Conservation (phyloP, 53 echinoderm and acorn worm species). For the Arbacia lixula region DNA sequence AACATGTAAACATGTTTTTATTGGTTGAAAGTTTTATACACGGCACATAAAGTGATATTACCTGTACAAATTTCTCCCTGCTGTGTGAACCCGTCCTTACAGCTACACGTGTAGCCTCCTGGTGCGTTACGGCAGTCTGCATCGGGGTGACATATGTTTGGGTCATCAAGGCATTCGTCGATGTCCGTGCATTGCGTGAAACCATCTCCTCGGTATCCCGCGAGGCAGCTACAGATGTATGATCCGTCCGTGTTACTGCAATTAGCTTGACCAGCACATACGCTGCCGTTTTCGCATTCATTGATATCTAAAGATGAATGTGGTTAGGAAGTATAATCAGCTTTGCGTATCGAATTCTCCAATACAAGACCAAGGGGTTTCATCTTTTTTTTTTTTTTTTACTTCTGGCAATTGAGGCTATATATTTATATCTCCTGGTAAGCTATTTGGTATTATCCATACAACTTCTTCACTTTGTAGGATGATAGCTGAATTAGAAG, state of each 20-base stretch:
- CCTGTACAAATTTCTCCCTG: conserved; percentile 48
- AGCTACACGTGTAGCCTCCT: conserved; percentile 33
- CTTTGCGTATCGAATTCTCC: too few relatives aligned
- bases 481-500: too few relatives aligned
- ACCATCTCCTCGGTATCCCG: conserved; percentile 57
- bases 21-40: too few relatives aligned
- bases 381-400: too few relatives aligned
- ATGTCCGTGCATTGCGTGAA: not conserved
- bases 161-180: conserved; percentile 3
- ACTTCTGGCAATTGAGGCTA: too few relatives aligned
- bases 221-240: conserved; percentile 44
- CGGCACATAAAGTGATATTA: too few relatives aligned
- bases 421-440: too few relatives aligned
- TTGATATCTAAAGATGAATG: conserved; percentile 56
- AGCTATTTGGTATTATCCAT: too few relatives aligned
- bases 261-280: conserved; percentile 48
- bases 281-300: conserved; percentile 26
- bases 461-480: too few relatives aligned
- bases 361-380: too few relatives aligned
- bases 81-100: conserved; percentile 10
- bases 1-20: too few relatives aligned
- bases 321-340: too few relatives aligned
- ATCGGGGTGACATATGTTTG: not conserved
- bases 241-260: conserved; percentile 56
- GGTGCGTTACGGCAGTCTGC: conserved; percentile 4